Base-by-base conservation (phyloP, 2,797 vertebrate genomes). In the Mastacembelus armatus region DNA sequence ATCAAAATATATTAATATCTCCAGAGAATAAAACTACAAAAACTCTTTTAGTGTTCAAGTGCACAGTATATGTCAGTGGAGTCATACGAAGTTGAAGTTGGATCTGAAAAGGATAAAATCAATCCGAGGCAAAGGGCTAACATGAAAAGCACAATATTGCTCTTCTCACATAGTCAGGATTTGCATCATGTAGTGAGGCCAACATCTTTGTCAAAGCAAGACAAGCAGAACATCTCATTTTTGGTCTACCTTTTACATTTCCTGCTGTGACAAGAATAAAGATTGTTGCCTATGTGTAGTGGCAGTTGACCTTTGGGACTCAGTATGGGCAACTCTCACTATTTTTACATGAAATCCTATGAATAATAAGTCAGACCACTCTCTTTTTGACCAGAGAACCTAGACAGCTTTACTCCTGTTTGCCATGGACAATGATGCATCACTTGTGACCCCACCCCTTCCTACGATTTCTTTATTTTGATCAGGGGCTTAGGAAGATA, bases 401-500 rank as follows among this genome's bases (percentile, higher is more conserved):
- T 74, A 67, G 30, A 61, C 39, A 24, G 8, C 85, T 84, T 71
- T 33, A 62, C 48, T 55, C n/a, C 43, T 45, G 48, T 78, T 79
- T 62, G 50, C 63, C 72, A 71, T 50, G 45, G 22, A 75, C 74
- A 68, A 64, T 75, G 78, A 85, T 71, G 89, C 80, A 83, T 75
- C 80, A 77, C 73, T 61, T 61, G n/a, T 66, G 24, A 49, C 3
- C 15, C 3, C 15, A 11, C 8, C 3, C 2, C 4, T 16, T 19
- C 16, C 19, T 19, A 38, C 65, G 36, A 80, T 73, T 82, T 75
- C 78, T 82, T 89, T 78, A 86, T 88, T 88, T 75, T 80, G 63
- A 88, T 84, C 71, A 60, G 71, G 78, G 85, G 71, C 79, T 82
- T 76, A 66, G 56, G 63, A 71, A 88, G 89, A 93, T 92, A 93